Conservation (phyloP, 2,888 invertebrate genomes). For the Ophonus ardosiacus region DNA sequence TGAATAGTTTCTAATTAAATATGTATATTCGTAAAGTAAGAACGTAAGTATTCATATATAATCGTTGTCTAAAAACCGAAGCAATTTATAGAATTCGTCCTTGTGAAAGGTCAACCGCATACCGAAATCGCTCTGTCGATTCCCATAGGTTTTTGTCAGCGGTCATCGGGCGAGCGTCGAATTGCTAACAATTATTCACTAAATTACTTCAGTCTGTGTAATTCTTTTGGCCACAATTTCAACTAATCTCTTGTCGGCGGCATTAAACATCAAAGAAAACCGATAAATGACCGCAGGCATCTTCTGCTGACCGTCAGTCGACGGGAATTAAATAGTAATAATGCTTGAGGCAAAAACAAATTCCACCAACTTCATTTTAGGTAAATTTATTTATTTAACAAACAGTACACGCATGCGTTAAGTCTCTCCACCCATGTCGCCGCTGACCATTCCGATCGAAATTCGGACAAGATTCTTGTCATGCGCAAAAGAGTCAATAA, state of each 20-base stretch:
- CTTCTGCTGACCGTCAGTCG: slow-evolving; percentile 29
- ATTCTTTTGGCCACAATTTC: slow-evolving; percentile 50
- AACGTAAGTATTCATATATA: slow-evolving; percentile 1
- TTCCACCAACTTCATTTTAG: background rate
- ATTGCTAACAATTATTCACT: slow-evolving; percentile 53
- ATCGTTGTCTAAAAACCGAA: slow-evolving; percentile 7
- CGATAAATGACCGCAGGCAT: slow-evolving; percentile 48
- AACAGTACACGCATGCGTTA: background rate
- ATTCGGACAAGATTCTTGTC: background rate
- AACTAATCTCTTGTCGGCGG: slow-evolving; percentile 19
- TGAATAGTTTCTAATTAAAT: background rate
- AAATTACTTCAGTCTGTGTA: slow-evolving; percentile 47
- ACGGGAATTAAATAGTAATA: slow-evolving; percentile 27
- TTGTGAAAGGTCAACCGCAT: slow-evolving; percentile 48
- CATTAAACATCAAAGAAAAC: slow-evolving; percentile 43
- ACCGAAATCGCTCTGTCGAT: background rate
- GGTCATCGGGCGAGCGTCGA: slow-evolving; percentile 41
- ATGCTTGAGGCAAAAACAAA: slow-evolving; percentile 2
- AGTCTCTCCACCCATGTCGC: background rate
- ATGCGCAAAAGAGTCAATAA: slow-evolving; percentile 21
- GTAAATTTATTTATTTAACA: background rate
- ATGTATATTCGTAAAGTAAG: background rate
- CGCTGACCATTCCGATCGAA: slow-evolving; percentile 18
- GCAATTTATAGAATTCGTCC: slow-evolving; percentile 38
- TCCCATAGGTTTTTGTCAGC: slow-evolving; percentile 47